These are phyloP conservation scores for Lamellibrachia columna DNA, from an alignment of 2,888 invertebrate species.

Conservation along the genomic window DNA sequence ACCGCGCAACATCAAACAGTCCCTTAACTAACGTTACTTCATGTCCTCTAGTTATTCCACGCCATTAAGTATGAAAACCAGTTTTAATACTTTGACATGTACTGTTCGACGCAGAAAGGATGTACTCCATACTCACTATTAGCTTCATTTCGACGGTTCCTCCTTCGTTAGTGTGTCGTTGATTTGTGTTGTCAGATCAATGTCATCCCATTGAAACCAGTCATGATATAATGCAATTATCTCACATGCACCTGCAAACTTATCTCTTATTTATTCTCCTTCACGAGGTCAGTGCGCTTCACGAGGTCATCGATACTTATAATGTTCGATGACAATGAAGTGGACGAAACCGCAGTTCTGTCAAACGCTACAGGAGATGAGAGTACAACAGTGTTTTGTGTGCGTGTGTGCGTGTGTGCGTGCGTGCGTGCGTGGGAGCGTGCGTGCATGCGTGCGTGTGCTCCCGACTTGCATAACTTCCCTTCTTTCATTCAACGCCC, in stretches of 20 bases:
- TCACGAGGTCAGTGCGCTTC: neutral
- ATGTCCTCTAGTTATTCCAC: neutral
- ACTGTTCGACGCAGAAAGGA: neutral
- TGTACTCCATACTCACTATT: neutral
- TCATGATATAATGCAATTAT: neutral
- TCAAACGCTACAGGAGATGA: no score
- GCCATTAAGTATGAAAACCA: neutral
- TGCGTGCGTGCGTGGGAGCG: neutral
- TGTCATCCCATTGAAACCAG: neutral
- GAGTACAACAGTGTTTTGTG: no score
- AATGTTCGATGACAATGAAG: neutral
- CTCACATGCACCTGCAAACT: neutral
- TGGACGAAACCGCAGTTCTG: no score
- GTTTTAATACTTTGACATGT: neutral
- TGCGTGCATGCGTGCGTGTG: neutral
- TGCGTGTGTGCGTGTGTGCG: neutral
- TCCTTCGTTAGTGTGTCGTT: neutral
- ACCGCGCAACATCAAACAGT: no score
- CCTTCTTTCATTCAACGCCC: no score
- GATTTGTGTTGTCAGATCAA: neutral
- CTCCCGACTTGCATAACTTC: no score
- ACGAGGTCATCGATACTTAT: neutral
- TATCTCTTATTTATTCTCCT: neutral
- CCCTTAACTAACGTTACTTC: neutral
- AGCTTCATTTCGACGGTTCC: neutral